Evolutionary conservation across 2,113 vertebrate genomes (phyloP).

Genomic region (Todiramphus chloris): DNA sequence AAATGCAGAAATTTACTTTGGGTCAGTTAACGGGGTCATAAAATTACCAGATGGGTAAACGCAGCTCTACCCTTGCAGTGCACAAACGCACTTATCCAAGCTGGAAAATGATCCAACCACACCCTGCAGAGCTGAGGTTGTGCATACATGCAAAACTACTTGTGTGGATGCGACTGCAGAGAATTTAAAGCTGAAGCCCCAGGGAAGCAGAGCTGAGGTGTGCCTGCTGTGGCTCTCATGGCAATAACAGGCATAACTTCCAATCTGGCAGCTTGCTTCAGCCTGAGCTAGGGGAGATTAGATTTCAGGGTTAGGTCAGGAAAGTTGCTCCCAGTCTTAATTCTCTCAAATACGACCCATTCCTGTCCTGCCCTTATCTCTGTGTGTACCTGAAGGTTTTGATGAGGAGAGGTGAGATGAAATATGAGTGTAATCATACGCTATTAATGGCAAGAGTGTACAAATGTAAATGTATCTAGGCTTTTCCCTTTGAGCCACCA

Average conservation of each 20-base stretch:
- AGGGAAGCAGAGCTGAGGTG: background rate
- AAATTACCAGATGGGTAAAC: slow-evolving; percentile 14
- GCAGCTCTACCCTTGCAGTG: background rate
- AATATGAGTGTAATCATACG: background rate
- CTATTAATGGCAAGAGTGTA: background rate
- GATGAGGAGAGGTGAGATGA: background rate
- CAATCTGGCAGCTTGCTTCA: background rate
- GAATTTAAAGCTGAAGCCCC: background rate
- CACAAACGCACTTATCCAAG: background rate
- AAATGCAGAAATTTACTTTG: background rate
- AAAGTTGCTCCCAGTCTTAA: background rate
- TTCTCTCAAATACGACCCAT: background rate
- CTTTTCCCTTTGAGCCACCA: background rate
- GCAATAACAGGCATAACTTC: slow-evolving; percentile 29
- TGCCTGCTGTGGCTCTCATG: background rate
- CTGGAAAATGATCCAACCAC: background rate
- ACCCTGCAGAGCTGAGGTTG: background rate
- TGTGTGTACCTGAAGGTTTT: background rate
- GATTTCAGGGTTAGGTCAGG: background rate
- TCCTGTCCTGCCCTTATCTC: background rate
- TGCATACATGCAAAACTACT: slow-evolving; percentile 1
- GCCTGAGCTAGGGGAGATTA: background rate
- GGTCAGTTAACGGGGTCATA: background rate
- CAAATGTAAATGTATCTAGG: background rate
- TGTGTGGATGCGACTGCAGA: background rate